A percentile compares a stretch with the other conserved stretches of the same genome.
Evolutionary conservation across 2,113 vertebrate genomes (phyloP).

Genomic region (Myiagra hebetior): DNA sequence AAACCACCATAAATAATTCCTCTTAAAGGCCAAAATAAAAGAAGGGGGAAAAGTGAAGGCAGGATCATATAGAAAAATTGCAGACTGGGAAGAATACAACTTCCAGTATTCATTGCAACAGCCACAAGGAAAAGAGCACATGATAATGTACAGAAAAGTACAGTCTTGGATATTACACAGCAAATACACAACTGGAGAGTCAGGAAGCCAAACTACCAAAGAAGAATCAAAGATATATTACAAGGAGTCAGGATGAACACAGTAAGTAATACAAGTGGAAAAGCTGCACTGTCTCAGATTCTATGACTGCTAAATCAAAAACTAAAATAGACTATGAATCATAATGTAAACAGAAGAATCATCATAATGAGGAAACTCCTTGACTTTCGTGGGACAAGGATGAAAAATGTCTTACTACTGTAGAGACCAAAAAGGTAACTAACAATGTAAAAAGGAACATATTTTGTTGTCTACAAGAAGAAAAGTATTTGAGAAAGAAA

Average conservation of each 20-base stretch:
- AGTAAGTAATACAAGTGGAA: background rate
- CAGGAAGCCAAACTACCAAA: background rate
- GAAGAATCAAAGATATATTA: background rate
- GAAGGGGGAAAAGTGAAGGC: rapidly evolving
- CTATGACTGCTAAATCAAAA: background rate
- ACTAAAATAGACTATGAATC: background rate
- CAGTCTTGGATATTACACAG: background rate
- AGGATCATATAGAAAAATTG: background rate
- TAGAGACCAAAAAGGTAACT: background rate
- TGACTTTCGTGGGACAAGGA: background rate
- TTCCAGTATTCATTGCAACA: background rate
- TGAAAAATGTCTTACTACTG: background rate
- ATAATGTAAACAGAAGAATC: background rate
- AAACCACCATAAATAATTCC: background rate
- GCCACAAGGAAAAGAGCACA: background rate
- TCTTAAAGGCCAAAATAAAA: background rate
- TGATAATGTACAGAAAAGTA: background rate
- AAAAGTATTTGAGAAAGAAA: background rate
- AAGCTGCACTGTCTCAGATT: background rate
- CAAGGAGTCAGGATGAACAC: background rate
- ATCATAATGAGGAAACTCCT: background rate
- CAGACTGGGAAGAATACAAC: background rate
- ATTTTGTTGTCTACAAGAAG: background rate
- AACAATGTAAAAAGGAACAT: background rate
- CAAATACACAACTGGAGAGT: background rate